Percentiles rank a stretch among this genome's conserved stretches.
Conservation (phyloP, 2,888 invertebrate genomes). For the Pammene fasciana region DNA sequence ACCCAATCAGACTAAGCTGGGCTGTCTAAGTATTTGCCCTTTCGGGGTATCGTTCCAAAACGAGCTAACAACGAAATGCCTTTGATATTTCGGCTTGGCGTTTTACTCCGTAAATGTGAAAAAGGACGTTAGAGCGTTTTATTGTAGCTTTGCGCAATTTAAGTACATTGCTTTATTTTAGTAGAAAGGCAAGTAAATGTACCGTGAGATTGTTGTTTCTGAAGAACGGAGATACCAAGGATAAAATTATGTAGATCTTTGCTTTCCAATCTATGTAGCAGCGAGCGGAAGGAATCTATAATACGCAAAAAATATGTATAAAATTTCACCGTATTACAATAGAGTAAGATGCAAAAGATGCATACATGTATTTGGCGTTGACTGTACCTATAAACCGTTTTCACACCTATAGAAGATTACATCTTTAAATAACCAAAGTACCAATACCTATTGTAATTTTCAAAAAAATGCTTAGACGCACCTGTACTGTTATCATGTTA, state of each 20-base stretch:
- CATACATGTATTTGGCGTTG: too few relatives aligned
- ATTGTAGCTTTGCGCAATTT: background rate
- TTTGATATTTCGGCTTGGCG: conserved; percentile 22
- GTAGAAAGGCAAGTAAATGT: conserved; percentile 1
- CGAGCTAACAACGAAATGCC: background rate
- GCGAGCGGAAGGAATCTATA: too few relatives aligned
- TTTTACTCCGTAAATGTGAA: conserved; percentile 3
- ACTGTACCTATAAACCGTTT: too few relatives aligned
- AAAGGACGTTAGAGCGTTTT: background rate
- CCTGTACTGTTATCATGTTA: too few relatives aligned
- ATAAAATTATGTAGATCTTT: background rate
- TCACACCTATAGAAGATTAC: too few relatives aligned
- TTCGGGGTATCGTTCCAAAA: background rate
- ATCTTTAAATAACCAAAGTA: too few relatives aligned
- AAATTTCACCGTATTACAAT: too few relatives aligned
- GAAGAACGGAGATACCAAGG: background rate
- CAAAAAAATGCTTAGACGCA: too few relatives aligned
- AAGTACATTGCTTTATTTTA: conserved; percentile 2
- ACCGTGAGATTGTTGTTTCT: background rate
- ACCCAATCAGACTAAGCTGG: conserved; percentile 10
- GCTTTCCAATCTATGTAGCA: too few relatives aligned
- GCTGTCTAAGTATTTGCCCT: conserved; percentile 14
- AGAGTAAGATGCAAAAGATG: too few relatives aligned
- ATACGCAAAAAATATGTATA: too few relatives aligned
- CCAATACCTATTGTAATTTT: too few relatives aligned